Evolutionary conservation across 37 sponge, comb jelly and placozoan species (phyloP), one percentile per base, ranked within the genome.

Genomic region (Tethya wilhelma): DNA sequence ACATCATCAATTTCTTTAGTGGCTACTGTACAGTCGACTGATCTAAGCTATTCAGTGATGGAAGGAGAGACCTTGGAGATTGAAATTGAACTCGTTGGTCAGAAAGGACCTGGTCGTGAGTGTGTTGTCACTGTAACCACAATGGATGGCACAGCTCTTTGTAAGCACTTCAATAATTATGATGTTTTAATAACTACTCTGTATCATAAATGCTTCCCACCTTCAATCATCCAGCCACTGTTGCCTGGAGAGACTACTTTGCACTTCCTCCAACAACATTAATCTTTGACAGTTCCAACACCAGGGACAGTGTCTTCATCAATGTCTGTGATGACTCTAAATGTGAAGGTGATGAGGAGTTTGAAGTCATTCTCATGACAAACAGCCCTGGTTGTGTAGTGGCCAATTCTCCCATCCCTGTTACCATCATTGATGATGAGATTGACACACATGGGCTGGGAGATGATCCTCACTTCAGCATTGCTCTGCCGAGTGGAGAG

Each of bases 391-490:
- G 62, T 5, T 59, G 62, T 59, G n/a, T 6, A 5, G 20, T 59
- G 5, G 62, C 25, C 11, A 49, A 49, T 17, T 19, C 17, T 67
- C 67, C 39, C 9, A 22, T 63, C 9, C n/a, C n/a, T 44, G 78
- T 64, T 5, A 43, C 45, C 49, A 77, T 77, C 49, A 4, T 26
- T 2, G 78, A 77, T 28, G 78, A 77, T 44, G 78, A 64, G 44
- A 26, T 42, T 8, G 31, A 41, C 22, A 67, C 67, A 6, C 14
- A 36, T 17, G 67, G 20, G 23, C n/a, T n/a, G n/a, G 78, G 78
- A 65, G 78, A 77, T 43, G 78, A 77, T 41, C 80, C 80, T 56
- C 80, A 79, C 26, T 79, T 74, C 66, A 64, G 66, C 40, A 64
- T 77, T 17, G 46, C 42, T 42, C 65, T 77, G 7, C 66, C 78